A percentile compares a stretch with the other conserved stretches of the same genome.
These are phyloP conservation scores for Drosophila kanapiae DNA, from an alignment of 1,140 invertebrate genomes.

Conservation along the genomic window DNA sequence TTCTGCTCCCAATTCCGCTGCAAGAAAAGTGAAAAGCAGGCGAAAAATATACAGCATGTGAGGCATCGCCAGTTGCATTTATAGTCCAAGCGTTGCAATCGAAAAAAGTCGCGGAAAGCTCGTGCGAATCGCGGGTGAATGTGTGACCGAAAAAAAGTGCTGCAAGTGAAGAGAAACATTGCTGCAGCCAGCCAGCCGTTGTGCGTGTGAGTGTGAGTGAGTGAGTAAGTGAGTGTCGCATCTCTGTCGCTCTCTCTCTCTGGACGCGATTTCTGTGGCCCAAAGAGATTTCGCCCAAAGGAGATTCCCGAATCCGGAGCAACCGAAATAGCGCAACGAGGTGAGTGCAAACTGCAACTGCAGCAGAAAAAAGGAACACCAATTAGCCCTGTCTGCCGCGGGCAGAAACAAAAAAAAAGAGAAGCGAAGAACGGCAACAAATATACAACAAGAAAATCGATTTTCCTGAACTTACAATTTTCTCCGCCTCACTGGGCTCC, in stretches of 20 bases:
- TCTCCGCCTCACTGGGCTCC: slow-evolving; percentile 68
- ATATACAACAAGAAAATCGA: slow-evolving; percentile 74
- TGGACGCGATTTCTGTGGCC: slow-evolving; percentile 34
- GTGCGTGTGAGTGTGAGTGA: slow-evolving; percentile 17
- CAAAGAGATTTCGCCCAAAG: slow-evolving; percentile 24
- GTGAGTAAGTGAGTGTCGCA: slow-evolving; percentile 31
- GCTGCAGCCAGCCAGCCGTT: slow-evolving; percentile 20
- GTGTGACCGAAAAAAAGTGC: slow-evolving; percentile 13
- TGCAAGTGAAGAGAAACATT: slow-evolving; percentile 41
- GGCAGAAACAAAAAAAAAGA: slow-evolving; percentile 19
- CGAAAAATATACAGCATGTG: slow-evolving; percentile 18
- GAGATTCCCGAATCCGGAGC: slow-evolving; percentile 25
- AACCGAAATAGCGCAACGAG: slow-evolving; percentile 25
- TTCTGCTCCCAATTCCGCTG: slow-evolving; percentile 56
- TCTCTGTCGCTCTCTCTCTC: slow-evolving; percentile 24
- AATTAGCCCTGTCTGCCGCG: slow-evolving; percentile 28
- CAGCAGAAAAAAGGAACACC: slow-evolving; percentile 21
- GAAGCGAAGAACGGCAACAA: slow-evolving; percentile 35
- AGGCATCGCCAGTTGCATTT: slow-evolving; percentile 16
- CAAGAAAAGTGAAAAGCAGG: slow-evolving; percentile 69
- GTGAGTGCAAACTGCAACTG: slow-evolving; percentile 44
- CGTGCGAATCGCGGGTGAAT: slow-evolving; percentile 25
- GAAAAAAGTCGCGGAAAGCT: slow-evolving; percentile 3
- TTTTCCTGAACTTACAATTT: slow-evolving; percentile 81
- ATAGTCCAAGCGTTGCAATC: slow-evolving; percentile 14